Evolutionary conservation across 2,113 vertebrate species (phyloP).

Genomic region (Cairina moschata): DNA sequence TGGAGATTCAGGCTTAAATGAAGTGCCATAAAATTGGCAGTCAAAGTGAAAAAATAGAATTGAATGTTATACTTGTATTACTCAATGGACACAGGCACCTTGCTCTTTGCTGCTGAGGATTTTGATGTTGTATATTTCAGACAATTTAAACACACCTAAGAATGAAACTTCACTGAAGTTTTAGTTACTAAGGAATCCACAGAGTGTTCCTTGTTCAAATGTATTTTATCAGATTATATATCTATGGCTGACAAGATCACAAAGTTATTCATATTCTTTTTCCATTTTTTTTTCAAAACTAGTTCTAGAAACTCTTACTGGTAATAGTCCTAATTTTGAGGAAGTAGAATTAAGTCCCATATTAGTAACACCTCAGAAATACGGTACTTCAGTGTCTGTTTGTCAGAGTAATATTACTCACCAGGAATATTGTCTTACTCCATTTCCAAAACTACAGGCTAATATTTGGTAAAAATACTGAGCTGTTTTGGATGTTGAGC

Average conservation of each 20-base stretch:
- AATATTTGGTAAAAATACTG: neutral
- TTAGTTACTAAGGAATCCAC: slow-evolving; percentile 37
- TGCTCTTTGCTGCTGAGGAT: slow-evolving; percentile 60
- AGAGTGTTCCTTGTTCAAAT: neutral
- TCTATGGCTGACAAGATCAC: neutral
- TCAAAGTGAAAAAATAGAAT: slow-evolving; percentile 77
- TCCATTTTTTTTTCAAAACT: neutral
- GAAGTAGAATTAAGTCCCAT: neutral
- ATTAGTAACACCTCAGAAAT: neutral
- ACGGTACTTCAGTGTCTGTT: neutral
- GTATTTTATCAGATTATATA: neutral
- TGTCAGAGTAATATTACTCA: neutral
- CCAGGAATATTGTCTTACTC: neutral
- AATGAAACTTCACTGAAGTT: slow-evolving; percentile 39
- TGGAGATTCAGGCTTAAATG: slow-evolving; percentile 79
- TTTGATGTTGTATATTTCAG: slow-evolving; percentile 61
- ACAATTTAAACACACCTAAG: slow-evolving; percentile 54
- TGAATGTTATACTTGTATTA: slow-evolving; percentile 73
- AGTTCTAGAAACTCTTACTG: neutral
- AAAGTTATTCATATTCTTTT: neutral
- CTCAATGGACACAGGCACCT: slow-evolving; percentile 66
- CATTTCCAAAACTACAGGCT: neutral
- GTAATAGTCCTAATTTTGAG: neutral
- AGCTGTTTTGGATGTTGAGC: neutral
- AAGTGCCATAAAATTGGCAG: slow-evolving; percentile 76